Evolutionary conservation across 35 echinoderm and acorn worm genomes (phyloP).

Genomic region (Holothuria glaberrima): DNA sequence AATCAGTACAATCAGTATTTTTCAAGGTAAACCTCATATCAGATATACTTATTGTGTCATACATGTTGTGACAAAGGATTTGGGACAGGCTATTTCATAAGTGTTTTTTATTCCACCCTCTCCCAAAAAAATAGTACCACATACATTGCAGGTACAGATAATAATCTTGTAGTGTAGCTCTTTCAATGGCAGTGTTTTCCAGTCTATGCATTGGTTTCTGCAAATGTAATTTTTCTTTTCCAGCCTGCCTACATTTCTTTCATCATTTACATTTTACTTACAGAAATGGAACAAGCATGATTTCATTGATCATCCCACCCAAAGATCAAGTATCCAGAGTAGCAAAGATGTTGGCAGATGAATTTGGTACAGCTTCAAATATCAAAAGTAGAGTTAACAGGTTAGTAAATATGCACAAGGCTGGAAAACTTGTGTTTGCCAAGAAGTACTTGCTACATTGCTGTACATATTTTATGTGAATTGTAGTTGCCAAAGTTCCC

Average conservation of each 20-base stretch:
- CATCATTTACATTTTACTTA: neutral
- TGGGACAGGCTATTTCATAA: no score
- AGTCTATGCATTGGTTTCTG: neutral
- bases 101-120: no score
- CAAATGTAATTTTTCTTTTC: no score
- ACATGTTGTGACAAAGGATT: neutral
- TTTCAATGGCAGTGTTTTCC: no score
- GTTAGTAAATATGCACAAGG: slow-evolving; percentile 12
- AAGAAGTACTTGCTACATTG: neutral
- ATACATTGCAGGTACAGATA: no score
- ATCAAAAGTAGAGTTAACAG: slow-evolving; percentile 99
- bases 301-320: slow-evolving; percentile 97
- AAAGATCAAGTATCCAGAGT: slow-evolving; percentile 96
- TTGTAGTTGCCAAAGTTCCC: neutral
- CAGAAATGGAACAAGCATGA: slow-evolving; percentile 99
- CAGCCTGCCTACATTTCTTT: no score
- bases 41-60: no score
- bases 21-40: no score
- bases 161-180: no score
- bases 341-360: slow-evolving; percentile 98
- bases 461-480: neutral
- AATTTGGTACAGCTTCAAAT: slow-evolving; percentile 99
- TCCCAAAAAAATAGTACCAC: no score
- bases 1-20: no score
- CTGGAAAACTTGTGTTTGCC: neutral